A percentile compares a stretch with the other conserved stretches of the same genome.
Conservation (phyloP, 2,797 vertebrate species). For the Schizopygopsis malacanthus region DNA sequence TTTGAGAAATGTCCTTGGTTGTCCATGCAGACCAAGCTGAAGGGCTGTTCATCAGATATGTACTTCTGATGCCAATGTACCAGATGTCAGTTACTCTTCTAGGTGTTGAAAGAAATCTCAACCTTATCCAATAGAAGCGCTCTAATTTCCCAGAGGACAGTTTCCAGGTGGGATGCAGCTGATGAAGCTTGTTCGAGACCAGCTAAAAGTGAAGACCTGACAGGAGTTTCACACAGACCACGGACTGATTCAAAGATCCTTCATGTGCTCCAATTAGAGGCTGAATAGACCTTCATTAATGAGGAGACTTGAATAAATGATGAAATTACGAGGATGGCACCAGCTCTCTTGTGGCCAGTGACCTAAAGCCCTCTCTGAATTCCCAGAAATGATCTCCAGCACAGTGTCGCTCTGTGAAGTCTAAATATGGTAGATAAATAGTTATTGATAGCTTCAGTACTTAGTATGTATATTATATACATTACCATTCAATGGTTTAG, state of each 20-base stretch:
- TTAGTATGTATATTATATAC: background rate
- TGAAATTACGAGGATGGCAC: slow-evolving; percentile 45
- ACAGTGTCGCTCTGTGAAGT: background rate
- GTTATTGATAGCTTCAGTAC: background rate
- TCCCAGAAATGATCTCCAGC: background rate
- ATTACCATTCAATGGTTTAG: background rate
- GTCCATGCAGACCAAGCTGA: slow-evolving; percentile 5
- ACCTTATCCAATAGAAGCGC: background rate
- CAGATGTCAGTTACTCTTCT: slow-evolving; percentile 12
- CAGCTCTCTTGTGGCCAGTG: slow-evolving; percentile 39
- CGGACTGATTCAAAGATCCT: background rate
- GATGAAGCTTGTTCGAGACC: slow-evolving; percentile 7
- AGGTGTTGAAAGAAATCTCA: slow-evolving; percentile 14
- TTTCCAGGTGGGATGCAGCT: background rate
- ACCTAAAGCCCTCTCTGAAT: slow-evolving; percentile 9
- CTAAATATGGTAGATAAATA: background rate
- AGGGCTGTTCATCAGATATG: slow-evolving; percentile 8
- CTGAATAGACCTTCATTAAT: slow-evolving; percentile 52
- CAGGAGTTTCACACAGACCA: background rate
- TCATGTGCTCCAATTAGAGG: slow-evolving; percentile 39
- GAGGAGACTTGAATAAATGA: slow-evolving; percentile 52
- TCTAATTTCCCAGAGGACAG: background rate
- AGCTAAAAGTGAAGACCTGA: background rate
- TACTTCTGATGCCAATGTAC: slow-evolving; percentile 4
- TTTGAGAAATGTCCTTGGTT: slow-evolving; percentile 29